Conservation (phyloP, 2,888 invertebrate species). For the Pimpla rufipes region DNA sequence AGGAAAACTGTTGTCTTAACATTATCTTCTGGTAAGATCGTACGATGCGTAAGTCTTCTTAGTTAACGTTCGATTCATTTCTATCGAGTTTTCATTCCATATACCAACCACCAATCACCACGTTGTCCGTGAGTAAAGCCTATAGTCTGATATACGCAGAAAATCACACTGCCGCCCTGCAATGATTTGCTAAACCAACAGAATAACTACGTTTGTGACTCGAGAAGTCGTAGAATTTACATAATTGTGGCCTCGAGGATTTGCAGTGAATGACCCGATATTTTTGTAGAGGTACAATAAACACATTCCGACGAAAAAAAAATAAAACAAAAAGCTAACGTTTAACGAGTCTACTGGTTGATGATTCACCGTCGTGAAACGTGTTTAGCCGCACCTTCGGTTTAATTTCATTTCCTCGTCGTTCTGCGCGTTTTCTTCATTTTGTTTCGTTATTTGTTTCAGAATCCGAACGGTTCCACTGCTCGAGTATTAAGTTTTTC, state of each 20-base stretch:
- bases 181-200: constrained; percentile 50
- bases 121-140: constrained; percentile 28
- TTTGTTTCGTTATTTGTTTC: constrained; percentile 46
- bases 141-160: constrained; percentile 54
- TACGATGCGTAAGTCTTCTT: constrained; percentile 42
- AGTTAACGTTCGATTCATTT: constrained; percentile 17
- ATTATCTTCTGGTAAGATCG: constrained; percentile 51
- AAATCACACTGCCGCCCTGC: constrained; percentile 53
- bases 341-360: constrained; percentile 27
- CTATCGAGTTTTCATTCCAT: constrained; percentile 11
- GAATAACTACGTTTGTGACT: constrained; percentile 32
- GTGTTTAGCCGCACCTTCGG: not conserved
- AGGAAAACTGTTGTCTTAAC: constrained; percentile 32
- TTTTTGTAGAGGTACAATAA: constrained; percentile 68
- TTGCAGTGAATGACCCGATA: constrained; percentile 59
- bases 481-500: constrained; percentile 25
- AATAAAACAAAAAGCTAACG: constrained; percentile 50
- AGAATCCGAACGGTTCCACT: constrained; percentile 45
- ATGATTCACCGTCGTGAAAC: constrained; percentile 4
- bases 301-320: constrained; percentile 57
- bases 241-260: constrained; percentile 34
- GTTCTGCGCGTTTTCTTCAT: constrained; percentile 23
- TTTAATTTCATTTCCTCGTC: not conserved
- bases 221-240: constrained; percentile 47
- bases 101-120: not conserved